Evolutionary conservation across 2,888 invertebrate species (phyloP), one percentile per base, ranked within the genome.

Genomic region (Diadegma fenestrale): DNA sequence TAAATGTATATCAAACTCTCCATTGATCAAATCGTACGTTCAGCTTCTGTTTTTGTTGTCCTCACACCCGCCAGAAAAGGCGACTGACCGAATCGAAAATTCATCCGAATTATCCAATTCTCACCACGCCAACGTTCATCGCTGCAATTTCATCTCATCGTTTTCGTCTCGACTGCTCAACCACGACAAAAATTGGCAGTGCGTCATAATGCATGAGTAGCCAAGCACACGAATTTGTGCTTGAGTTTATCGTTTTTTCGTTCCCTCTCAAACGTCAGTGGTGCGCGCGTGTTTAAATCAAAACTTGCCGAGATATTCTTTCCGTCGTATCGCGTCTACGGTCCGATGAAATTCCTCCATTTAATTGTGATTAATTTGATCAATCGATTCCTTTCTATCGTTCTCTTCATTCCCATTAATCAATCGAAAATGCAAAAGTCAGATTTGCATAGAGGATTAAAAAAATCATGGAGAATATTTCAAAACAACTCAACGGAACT

Each of bases 21-120:
- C 64, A 71, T 78, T 66, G 80, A 51, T 80, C 43, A 66, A 73
- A 72, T 72, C 33, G 51, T 30, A n/a, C 51, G 72, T 33, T 72
- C n/a, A 22, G 19, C 51, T 45, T 51, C 45, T 51, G 12, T 45
- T 22, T 37, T 26, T 37, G 19, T 43, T 12, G 26, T 4, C 14
- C 37, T 48, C 10, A 37, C 10, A n/a, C 17, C n/a, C n/a, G 71
- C 54, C 33, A 14, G 12, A 73, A 41, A 63, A 19, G 33, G 45
- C 64, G 71, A 73, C n/a, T 58, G 82, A 73, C 72, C 54, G 64
- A 82, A 78, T 77, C 77, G 77, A 72, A 82, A 82, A 82, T 78
- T 82, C 68, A 61, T 68, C n/a, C n/a, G 82, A 58, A 82, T 82
- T 77, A 77, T 82, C 54, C 71, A 82, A 51, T 78, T 82, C 64